Evolutionary conservation across 2,797 vertebrate genomes (phyloP), one percentile per base, ranked within the genome.

Genomic region (Manis javanica): DNA sequence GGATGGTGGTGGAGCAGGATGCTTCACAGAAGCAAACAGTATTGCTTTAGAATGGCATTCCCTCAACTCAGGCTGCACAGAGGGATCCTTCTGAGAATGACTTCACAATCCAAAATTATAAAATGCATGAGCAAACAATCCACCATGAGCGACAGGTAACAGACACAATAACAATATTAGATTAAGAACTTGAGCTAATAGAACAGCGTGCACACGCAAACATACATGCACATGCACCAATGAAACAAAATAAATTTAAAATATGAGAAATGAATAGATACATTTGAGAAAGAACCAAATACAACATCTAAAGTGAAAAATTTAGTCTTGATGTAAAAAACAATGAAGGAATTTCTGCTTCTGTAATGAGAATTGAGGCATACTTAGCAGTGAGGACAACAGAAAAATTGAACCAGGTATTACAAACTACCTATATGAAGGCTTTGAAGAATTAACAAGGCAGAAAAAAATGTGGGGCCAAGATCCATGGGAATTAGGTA

Each of bases 31-130:
- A 68, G 39, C 55, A 78, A 90, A 64, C 29, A 69, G 2, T 19
- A 23, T 18, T 77, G 55, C 21, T 59, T 91, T 13, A 26, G 68
- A 16, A 24, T 72, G 61, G 53, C 46, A 23, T 72, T 75, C 10
- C 7, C 74, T 83, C 15, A 51, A 49, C 34, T 23, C 46, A 61
- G 15, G 68, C 23, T 18, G 29, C 53, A 34, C 29, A 71, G 66
- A 77, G 49, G 64, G 21, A 46, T 66, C 71, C 88, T 78, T 68
- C 84, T 77, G 91, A 93, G 87, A 66, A 86, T 49, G 31, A 53
- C 12, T 29, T 63, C 79, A 66, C 2, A 14, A 31, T 59, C 61
- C 29, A 15, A 57, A 93, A 59, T 51, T 34, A 46, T 19, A 91
- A 79, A 69, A 37, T 2, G 12, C 37, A 37, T 2, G 42, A 63